A percentile compares a stretch with the other conserved stretches of the same genome.
These are phyloP conservation scores for Drosophila nigromelanica DNA, from an alignment of 1,140 invertebrate species.

Conservation along the genomic window DNA sequence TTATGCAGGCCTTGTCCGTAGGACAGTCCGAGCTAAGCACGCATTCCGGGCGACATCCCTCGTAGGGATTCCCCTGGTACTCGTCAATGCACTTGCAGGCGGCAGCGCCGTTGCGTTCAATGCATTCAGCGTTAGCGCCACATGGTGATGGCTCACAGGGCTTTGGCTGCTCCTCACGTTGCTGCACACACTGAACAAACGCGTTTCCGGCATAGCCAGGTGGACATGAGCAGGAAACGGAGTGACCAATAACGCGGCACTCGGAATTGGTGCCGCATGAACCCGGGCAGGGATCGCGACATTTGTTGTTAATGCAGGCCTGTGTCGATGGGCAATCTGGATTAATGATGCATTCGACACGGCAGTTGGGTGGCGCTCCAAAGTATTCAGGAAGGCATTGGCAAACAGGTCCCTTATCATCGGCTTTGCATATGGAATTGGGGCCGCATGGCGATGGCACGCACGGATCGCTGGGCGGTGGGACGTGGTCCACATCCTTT, in stretches of 20 bases:
- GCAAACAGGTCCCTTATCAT: conserved; percentile 87
- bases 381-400: conserved; percentile 88
- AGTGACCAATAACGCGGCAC: conserved; percentile 89
- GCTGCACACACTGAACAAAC: conserved; percentile 87
- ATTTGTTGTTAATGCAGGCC: conserved; percentile 90
- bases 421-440: conserved; percentile 87
- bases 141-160: conserved; percentile 89
- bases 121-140: conserved; percentile 88
- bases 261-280: conserved; percentile 90
- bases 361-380: conserved; percentile 90
- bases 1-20: conserved; percentile 88
- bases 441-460: conserved; percentile 89
- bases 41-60: conserved; percentile 91
- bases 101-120: conserved; percentile 87
- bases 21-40: conserved; percentile 90
- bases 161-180: conserved; percentile 81
- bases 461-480: conserved; percentile 85
- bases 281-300: conserved; percentile 88
- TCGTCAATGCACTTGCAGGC: conserved; percentile 89
- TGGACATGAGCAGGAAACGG: conserved; percentile 89
- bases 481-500: conserved; percentile 59
- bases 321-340: conserved; percentile 89
- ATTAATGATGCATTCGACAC: conserved; percentile 90
- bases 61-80: conserved; percentile 89
- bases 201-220: conserved; percentile 90